These are phyloP conservation scores for Zoanthus solanderi DNA, from an alignment of 92 coral and sea anemone species.

Conservation along the genomic window DNA sequence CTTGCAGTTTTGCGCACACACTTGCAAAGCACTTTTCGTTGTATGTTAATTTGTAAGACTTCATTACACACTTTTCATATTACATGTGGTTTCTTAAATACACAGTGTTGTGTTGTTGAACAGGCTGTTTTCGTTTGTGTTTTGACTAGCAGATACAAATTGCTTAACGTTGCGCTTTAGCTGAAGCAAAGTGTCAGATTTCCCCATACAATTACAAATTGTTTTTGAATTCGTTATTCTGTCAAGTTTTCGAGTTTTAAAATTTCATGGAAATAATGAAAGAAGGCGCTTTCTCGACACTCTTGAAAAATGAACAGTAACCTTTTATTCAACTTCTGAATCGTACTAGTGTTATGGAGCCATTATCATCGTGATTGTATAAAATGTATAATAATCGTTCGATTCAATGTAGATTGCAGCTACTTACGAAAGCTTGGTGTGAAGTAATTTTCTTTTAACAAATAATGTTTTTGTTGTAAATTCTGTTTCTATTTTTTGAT, in stretches of 20 bases:
- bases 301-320: neutral
- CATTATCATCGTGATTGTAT: neutral
- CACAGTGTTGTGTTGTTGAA: constrained; percentile 6
- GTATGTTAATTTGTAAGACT: constrained; percentile 30
- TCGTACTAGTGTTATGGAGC: neutral
- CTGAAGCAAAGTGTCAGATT: constrained; percentile 32
- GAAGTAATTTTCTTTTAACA: neutral
- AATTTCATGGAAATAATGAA: too few species aligned
- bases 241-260: neutral
- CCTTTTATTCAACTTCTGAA: neutral
- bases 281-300: neutral
- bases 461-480: neutral
- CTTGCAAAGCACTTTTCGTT: constrained; percentile 4
- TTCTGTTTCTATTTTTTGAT: neutral
- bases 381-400: neutral
- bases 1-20: neutral
- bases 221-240: neutral
- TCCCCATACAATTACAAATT: neutral
- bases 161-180: constrained; percentile 6
- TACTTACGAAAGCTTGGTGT: neutral
- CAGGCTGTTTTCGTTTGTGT: constrained; percentile 22
- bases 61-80: constrained; percentile 13
- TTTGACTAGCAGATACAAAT: constrained; percentile 17
- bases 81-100: constrained; percentile 29
- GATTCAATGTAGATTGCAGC: neutral